phyloP scores from a whole-genome alignment of 2,888 invertebrate genomes.

The Eupsilia transversa region DNA sequence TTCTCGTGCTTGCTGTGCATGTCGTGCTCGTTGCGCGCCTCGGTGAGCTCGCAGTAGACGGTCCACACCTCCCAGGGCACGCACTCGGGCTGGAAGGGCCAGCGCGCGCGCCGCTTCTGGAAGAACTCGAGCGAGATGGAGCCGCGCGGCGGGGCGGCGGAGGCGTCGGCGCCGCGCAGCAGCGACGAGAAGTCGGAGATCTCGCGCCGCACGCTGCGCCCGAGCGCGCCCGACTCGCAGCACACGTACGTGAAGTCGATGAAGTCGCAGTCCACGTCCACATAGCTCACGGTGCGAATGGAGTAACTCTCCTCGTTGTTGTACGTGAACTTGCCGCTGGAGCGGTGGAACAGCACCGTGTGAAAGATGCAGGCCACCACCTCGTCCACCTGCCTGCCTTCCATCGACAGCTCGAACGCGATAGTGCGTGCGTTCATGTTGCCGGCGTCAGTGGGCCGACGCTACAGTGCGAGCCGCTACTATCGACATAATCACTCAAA shows the following conservation, averaged over 20 bases:
- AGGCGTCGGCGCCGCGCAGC: slow-evolving; percentile 93
- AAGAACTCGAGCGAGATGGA: slow-evolving; percentile 98
- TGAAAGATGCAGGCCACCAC: slow-evolving; percentile 97
- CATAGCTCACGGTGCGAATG: slow-evolving; percentile 98
- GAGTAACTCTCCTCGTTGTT: slow-evolving; percentile 98
- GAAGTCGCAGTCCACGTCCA: slow-evolving; percentile 99
- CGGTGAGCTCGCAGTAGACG: slow-evolving; percentile 96
- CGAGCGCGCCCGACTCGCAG: slow-evolving; percentile 95
- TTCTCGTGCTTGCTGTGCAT: slow-evolving; percentile 96
- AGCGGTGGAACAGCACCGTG: slow-evolving; percentile 97
- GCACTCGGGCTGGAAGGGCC: slow-evolving; percentile 97
- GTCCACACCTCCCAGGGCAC: slow-evolving; percentile 99
- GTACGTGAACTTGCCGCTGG: slow-evolving; percentile 98
- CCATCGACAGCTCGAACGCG: slow-evolving; percentile 95
- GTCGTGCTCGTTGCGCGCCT: slow-evolving; percentile 96
- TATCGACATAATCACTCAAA: slow-evolving; percentile 81
- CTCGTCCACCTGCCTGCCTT: slow-evolving; percentile 97
- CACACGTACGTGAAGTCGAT: slow-evolving; percentile 99
- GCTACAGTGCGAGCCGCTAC: slow-evolving; percentile 67
- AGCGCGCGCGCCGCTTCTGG: slow-evolving; percentile 96
- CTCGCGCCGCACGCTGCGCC: slow-evolving; percentile 93
- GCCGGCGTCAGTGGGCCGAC: slow-evolving; percentile 83
- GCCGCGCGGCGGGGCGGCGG: slow-evolving; percentile 91
- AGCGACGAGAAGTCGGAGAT: slow-evolving; percentile 95
- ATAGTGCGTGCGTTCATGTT: slow-evolving; percentile 95